A percentile compares a stretch with the other conserved stretches of the same genome.
These are phyloP conservation scores for Proteles cristata DNA, from an alignment of 2,113 vertebrate genomes.

Conservation along the genomic window DNA sequence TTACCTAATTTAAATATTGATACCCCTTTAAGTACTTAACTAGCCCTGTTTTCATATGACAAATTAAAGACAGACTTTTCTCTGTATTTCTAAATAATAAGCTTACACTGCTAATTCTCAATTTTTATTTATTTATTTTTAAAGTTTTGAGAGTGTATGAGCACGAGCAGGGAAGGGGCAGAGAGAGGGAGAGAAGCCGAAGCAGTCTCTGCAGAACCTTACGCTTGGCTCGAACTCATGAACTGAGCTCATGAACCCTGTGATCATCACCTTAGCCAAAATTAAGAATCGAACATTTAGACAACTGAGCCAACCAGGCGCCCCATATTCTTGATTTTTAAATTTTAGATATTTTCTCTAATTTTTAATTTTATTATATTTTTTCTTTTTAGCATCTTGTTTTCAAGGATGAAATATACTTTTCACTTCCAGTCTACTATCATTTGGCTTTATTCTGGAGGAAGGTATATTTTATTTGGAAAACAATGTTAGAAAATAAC, in stretches of 20 bases:
- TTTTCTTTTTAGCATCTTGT: not conserved
- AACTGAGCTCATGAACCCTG: no score
- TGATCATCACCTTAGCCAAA: no score
- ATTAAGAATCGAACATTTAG: no score
- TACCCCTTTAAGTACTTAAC: not conserved
- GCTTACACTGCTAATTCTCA: not conserved
- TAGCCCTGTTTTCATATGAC: not conserved
- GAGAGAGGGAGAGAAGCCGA: no score
- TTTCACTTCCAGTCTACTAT: slow-evolving; percentile 14
- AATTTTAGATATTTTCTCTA: not conserved
- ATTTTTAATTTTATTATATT: not conserved
- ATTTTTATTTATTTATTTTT: not conserved
- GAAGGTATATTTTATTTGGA: not conserved
- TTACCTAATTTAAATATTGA: not conserved
- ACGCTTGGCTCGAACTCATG: no score
- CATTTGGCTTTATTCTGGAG: not conserved
- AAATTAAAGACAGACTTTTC: not conserved
- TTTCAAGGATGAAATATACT: not conserved
- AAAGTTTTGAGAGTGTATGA: no score
- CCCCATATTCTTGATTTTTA: not conserved
- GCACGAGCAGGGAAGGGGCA: no score
- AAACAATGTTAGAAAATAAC: slow-evolving; percentile 28
- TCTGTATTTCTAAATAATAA: slow-evolving; percentile 18
- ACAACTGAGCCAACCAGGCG: no score
- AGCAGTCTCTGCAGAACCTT: no score